Base-by-base conservation (phyloP, 2,888 invertebrate genomes). In the Drosophila percnosoma region DNA sequence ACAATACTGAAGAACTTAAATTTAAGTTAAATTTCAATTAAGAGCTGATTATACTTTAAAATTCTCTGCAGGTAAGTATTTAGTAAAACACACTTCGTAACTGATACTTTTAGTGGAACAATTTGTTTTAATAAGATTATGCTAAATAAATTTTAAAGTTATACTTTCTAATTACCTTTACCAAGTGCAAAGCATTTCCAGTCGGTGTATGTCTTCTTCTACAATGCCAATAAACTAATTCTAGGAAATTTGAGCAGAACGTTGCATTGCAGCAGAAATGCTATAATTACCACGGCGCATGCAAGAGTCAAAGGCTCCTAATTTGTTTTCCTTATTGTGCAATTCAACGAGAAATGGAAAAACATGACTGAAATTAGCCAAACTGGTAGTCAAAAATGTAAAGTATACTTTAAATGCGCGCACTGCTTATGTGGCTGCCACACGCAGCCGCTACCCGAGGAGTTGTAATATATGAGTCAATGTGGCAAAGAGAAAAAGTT, bases 261-360 rank as follows among this genome's bases (percentile, higher is more conserved):
- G 29, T 66, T 55, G 57, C 66, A 77, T 53, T 88, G 73, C 78
- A 80, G 31, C 63, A 80, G 84, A 84, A 86, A 68, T 62, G 68
- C 60, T 78, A 80, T 83, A 82, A 86, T 88, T 88, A 63, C 73
- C 52, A 31, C 55, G 15, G 38, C 54, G 64, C 88, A 86, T 80
- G 85, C 86, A 80, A 82, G 58, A 71, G 63, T 38, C 45, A 45
- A 48, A 49, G 57, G 1, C 10, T n/a, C 13, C 58, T 51, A 55
- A 68, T 73, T 78, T 63, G 27, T 8, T 62, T 63, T n/a, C 15
- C 34, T 52, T 52, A 53, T 49, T 64, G 11, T 36, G 45, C n/a
- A 40, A 59, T 27, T 62, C 31, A 18, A 29, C 48, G 27, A 42
- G 52, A 62, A 76, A 78, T 74, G 64, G 67, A 82, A 80, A 72